These are phyloP conservation scores for Gambelia wislizenii DNA, from an alignment of 2,797 vertebrate genomes.

Conservation along the genomic window DNA sequence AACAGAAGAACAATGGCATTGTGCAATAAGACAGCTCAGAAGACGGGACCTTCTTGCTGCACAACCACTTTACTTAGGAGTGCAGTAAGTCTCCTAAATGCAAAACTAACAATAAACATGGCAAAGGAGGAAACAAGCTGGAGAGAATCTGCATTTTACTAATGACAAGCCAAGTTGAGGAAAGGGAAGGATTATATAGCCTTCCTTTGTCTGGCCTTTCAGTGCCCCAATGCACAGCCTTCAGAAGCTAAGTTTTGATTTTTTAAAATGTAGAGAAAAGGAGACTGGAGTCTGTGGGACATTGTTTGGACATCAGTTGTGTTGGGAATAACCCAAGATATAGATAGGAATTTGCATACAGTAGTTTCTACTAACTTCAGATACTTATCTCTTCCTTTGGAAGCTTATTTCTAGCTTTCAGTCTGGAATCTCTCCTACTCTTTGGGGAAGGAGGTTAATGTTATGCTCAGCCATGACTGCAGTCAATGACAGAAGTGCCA, in stretches of 20 bases:
- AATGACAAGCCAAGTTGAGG: neutral
- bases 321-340: neutral
- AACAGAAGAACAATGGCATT: too few species aligned
- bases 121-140: neutral
- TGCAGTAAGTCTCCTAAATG: too few species aligned
- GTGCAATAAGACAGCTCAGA: too few species aligned
- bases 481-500: neutral
- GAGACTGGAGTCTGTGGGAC: neutral
- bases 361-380: neutral
- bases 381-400: neutral
- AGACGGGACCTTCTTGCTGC: too few species aligned
- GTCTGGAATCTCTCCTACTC: neutral
- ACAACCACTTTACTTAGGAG: too few species aligned
- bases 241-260: neutral
- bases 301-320: neutral
- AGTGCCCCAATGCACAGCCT: neutral
- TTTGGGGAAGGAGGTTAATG: too few species aligned
- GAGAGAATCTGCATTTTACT: neutral
- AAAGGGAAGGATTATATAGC: neutral
- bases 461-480: neutral
- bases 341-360: neutral
- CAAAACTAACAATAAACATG: neutral
- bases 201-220: neutral
- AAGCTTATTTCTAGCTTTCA: neutral
- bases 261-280: neutral